These are phyloP conservation scores for Lepilemur ruficaudatus DNA, from an alignment of 2,797 vertebrate species.

Conservation along the genomic window DNA sequence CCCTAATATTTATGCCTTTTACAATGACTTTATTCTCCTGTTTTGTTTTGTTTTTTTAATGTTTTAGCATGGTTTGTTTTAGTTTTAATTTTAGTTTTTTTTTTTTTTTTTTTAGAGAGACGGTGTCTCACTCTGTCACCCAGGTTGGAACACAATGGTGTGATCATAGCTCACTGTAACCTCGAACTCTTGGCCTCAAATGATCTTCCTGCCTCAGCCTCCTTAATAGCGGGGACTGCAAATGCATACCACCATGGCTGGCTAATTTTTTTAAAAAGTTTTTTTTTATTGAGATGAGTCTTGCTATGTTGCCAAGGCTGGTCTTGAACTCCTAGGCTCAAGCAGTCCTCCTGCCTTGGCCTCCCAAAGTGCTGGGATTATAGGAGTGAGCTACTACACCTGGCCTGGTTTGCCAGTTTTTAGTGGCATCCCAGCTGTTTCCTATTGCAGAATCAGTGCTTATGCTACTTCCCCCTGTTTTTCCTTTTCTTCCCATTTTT, in stretches of 20 bases:
- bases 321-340: not conserved
- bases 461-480: not conserved
- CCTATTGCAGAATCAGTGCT: not conserved
- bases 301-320: not conserved
- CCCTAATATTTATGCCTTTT: not conserved
- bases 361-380: not conserved
- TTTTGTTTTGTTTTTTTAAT: not conserved
- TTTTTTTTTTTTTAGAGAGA: not conserved
- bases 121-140: not conserved
- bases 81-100: not conserved
- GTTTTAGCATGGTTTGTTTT: not conserved
- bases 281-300: not conserved
- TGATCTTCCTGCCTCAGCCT: not conserved
- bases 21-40: not conserved
- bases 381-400: not conserved
- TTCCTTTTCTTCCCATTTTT: not conserved
- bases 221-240: not conserved
- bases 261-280: not conserved
- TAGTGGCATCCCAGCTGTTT: not conserved
- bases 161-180: not conserved
- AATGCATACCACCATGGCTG: not conserved
- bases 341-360: not conserved
- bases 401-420: not conserved
- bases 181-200: not conserved
- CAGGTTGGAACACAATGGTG: too few relatives aligned